Base-by-base conservation (phyloP, 2,113 vertebrate genomes). In the Oostethus manadensis region DNA sequence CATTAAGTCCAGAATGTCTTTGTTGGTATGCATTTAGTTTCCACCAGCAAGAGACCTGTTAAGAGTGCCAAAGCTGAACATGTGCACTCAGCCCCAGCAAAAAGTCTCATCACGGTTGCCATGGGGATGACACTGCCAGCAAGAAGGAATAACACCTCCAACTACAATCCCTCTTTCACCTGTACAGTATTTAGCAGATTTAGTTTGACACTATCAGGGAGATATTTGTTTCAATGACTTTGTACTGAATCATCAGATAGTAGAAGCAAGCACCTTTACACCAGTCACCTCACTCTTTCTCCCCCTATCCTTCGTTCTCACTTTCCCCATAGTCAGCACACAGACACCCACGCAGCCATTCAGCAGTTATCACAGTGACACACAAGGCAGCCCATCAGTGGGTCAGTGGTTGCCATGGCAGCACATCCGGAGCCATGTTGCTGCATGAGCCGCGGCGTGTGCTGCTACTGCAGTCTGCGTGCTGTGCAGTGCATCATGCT, bases 401-500 rank as follows among this genome's bases (percentile, higher is more conserved):
- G 81, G 85, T 87, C 88, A 89, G 74, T 82, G 56, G 90, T 91
- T 91, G 85, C 89, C 84, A 88, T 90, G 83, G 88, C 74, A 90
- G 89, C 89, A 83, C 71, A 78, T 84, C 81, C 82, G 40, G 73
- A 85, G 80, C 86, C 78, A 76, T 79, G 83, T 70, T 85, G 81
- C 83, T 54, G 87, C 89, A 87, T 85, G 84, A 86, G 83, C 78
- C 65, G 74, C 82, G 80, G 69, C 77, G 80, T 66, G 73, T 70
- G 74, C 81, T 81, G 83, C 56, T 57, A 18, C 55, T 26, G 40
- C 77, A 71, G 73, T 62, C 82, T 69, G 45, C 60, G 66, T 23
- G 49, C 70, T 75, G 56, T 48, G 56, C 66, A 65, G 73, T 60
- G 64, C 78, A 67, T 14, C 55, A 4, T 45, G 60, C 70, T 62